Base-by-base conservation (phyloP, 2,888 invertebrate genomes). In the Sipha maydis region DNA sequence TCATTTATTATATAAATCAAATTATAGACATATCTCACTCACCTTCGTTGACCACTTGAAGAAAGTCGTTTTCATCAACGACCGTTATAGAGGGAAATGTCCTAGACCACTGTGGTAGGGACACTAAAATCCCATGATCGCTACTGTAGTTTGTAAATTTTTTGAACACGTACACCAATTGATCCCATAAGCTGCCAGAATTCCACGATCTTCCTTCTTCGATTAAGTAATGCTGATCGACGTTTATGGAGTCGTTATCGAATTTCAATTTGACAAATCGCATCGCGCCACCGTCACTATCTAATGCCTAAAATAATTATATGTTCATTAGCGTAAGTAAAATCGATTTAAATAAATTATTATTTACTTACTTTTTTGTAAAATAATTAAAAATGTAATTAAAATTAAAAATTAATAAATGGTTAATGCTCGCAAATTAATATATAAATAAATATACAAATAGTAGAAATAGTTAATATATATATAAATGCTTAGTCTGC, bases 201-300 rank as follows among this genome's bases (percentile, higher is more conserved):
- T 14, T 31, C 38, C 31, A 82, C 11, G 86, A 88, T 80, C 86
- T 54, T 11, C 56, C 56, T 9, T 88, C 86, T 14, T 88, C 80
- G 7, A 79, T 79, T 61, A 75, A 38, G 31, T 80, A 88, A 4
- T 25, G 69, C 61, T 61, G 61, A 38, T 75, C 56, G 19, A 73
- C 31, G 28, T 31, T 31, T 17, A 80, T 41, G 9, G 86, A 56
- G 31, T 31, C 73, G 61, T 88, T 80, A 38, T 88, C 86, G 61
- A 61, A 82, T 88, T 88, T 75, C 31, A 88, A 41, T 5, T 88
- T 80, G 41, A 88, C 61, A 28, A 88, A 61, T 61, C 86, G 80
- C 34, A 86, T 41, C 9, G 56, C 28, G n/a, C 86, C 86, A 31
- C 86, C 28, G 5, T 80, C 75, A 34, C 54, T 61, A 28, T 75